Base-by-base conservation (phyloP, 2,888 invertebrate genomes). In the Julus scanicus region DNA sequence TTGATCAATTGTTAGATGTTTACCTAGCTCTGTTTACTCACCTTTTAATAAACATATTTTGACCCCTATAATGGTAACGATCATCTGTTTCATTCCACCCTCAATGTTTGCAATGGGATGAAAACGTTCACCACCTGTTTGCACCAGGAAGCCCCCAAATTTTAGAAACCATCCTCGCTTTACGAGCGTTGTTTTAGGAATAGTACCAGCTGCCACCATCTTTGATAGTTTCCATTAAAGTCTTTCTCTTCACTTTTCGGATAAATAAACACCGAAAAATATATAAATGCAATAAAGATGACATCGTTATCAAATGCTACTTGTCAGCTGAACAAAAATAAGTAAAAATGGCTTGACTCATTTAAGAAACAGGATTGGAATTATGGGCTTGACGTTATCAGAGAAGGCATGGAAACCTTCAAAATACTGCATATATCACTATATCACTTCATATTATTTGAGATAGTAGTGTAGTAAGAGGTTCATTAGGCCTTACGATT, bases 1-100 rank as follows among this genome's bases (percentile, higher is more conserved):
- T 80, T 13, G 63, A 63, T 63, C n/a, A 63, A n/a, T 63, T 17
- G n/a, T 8, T 13, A 53, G 3, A 13, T 63, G 80, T 80, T 80
- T 80, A 13, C 37, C 9, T 37, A 13, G 80, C 37, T 4, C 11
- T 37, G 80, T 80, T 80, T 80, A 13, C 37, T 29, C 5, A 80
- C 13, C 80, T 80, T 80, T 80, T 37, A 80, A 80, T 80, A 80
- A 80, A 29, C 80, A 37, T 15, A 37, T 17, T 8, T 37, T 80
- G 80, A 80, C 80, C 80, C 37, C 37, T 37, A 80, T 80, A 37
- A 80, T 80, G 80, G 13, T 80, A 80, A 80, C 80, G 80, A 80
- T 80, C 80, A 80, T 37, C 80, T 80, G 80, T 80, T 37, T 80
- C 80, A 80, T 80, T 13, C 37, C 80, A 80, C 80, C 80, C 80